Evolutionary conservation across 1,140 invertebrate genomes (phyloP).

Genomic region (Triops longicaudatus): DNA sequence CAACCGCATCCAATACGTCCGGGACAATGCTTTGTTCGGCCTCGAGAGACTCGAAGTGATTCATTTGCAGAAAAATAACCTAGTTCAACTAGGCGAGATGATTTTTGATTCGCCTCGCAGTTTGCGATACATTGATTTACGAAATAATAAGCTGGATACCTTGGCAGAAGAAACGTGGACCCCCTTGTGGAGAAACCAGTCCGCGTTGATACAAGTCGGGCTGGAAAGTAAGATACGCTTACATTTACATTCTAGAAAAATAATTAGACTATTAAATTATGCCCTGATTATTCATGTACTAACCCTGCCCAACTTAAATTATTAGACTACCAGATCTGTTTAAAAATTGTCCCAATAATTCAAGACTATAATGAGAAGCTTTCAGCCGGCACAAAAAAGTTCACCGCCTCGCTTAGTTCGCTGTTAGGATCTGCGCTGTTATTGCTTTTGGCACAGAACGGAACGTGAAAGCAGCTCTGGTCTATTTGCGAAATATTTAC

Average conservation of each 20-base stretch:
- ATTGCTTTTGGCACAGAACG: too few species aligned
- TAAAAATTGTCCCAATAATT: too few species aligned
- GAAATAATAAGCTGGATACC: constrained; percentile 60
- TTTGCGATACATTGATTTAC: constrained; percentile 58
- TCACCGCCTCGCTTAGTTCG: too few species aligned
- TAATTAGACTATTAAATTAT: background rate
- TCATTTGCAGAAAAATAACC: constrained; percentile 59
- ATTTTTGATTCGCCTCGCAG: constrained; percentile 54
- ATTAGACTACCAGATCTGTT: background rate
- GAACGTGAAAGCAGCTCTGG: too few species aligned
- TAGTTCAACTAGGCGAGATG: constrained; percentile 52
- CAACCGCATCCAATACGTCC: constrained; percentile 58
- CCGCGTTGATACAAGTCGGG: background rate
- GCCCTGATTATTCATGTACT: background rate
- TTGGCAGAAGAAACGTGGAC: constrained; percentile 60
- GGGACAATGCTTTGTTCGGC: constrained; percentile 59
- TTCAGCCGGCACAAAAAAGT: too few species aligned
- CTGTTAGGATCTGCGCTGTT: too few species aligned
- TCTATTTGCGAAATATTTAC: too few species aligned
- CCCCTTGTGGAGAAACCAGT: constrained; percentile 59
- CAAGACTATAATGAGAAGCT: too few species aligned
- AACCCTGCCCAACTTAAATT: background rate
- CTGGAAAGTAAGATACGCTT: background rate
- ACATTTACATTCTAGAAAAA: background rate
- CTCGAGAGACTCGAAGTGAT: constrained; percentile 56